Base-by-base conservation (phyloP, 2,888 invertebrate genomes). In the Sipunculus nudus region DNA sequence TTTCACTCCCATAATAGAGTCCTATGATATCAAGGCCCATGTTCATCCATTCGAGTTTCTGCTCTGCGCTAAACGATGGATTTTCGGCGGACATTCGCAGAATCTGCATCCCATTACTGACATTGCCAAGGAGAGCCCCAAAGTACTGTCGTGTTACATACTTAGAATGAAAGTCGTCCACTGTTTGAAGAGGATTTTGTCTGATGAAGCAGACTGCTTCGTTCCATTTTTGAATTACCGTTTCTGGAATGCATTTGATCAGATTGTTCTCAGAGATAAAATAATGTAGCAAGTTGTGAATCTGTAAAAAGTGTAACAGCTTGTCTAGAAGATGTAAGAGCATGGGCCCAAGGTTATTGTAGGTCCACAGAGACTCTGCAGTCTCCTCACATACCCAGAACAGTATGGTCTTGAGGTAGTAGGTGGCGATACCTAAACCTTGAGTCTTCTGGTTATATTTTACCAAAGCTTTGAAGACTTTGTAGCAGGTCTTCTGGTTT, bases 191-290 rank as follows among this genome's bases (percentile, higher is more conserved):
- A n/a, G n/a, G n/a, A n/a, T n/a, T n/a, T n/a, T n/a, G n/a, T n/a
- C n/a, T n/a, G n/a, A n/a, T n/a, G n/a, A n/a, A n/a, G n/a, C n/a
- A n/a, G n/a, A n/a, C n/a, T n/a, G n/a, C n/a, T n/a, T n/a, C n/a
- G n/a, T n/a, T n/a, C n/a, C n/a, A n/a, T n/a, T n/a, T n/a, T n/a
- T n/a, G n/a, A n/a, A n/a, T n/a, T n/a, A n/a, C n/a, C 13, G 39
- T 41, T 3, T n/a, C 26, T 0, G 41, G 32, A n/a, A 72, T 19
- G 55, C 69, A 65, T 23, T 67, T 65, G 2, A 72, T 25, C 3
- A 73, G 63, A 46, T 75, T 75, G 53, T 73, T 72, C 47, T 68
- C 63, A 6, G 63, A 61, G 8, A 74, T 61, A 47, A 75, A 74
- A 29, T 72, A 75, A 35, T 72, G 67, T 6, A 72, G 71, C 6